Conservation (phyloP, 2,888 invertebrate genomes). For the Halictus ligatus region DNA sequence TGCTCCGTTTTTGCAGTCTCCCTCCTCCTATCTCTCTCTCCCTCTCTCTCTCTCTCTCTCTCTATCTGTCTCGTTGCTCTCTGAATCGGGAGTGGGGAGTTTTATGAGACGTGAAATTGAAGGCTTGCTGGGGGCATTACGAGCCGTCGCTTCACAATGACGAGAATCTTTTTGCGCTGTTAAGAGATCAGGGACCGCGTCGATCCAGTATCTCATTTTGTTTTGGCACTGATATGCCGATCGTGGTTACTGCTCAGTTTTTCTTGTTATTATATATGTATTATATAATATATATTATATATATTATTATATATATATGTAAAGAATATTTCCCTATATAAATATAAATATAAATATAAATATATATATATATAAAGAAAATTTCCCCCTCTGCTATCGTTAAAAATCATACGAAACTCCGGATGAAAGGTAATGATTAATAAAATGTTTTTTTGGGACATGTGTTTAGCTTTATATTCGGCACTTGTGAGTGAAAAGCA, state of each 20-base stretch:
- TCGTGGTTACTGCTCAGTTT: too few relatives aligned
- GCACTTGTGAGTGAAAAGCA: too few relatives aligned
- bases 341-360: too few relatives aligned
- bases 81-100: background rate
- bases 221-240: background rate
- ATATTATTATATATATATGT: too few relatives aligned
- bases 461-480: background rate
- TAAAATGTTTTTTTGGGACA: too few relatives aligned
- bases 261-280: too few relatives aligned
- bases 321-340: too few relatives aligned
- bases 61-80: background rate
- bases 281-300: too few relatives aligned
- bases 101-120: conserved; percentile 9
- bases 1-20: background rate
- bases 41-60: background rate
- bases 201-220: background rate
- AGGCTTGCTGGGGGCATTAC: background rate
- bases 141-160: background rate
- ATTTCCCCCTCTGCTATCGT: too few relatives aligned
- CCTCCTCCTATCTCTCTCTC: background rate
- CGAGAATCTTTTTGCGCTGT: background rate
- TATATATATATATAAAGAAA: too few relatives aligned
- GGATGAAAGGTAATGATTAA: too few relatives aligned
- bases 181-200: background rate
- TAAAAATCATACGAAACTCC: too few relatives aligned